Conservation (phyloP, 2,113 vertebrate genomes). For the Neolamprologus devosi region DNA sequence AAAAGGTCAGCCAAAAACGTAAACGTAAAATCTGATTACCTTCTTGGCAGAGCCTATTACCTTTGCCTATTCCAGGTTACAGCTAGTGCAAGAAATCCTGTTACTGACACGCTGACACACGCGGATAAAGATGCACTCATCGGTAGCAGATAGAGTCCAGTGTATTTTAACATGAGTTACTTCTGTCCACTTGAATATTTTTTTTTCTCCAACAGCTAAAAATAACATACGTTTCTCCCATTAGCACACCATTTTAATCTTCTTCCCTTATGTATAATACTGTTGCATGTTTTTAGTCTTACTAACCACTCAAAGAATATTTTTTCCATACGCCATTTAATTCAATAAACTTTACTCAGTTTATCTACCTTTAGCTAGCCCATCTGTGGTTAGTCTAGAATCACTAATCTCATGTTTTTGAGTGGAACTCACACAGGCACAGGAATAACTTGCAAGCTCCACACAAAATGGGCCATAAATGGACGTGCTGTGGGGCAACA, state of each 20-base stretch:
- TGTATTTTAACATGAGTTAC: constrained; percentile 9
- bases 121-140: not conserved
- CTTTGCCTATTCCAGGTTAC: constrained; percentile 48
- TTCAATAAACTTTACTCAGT: not conserved
- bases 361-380: not conserved
- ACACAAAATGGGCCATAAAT: not conserved
- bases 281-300: not conserved
- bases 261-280: not conserved
- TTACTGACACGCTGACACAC: constrained; percentile 23
- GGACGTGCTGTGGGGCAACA: not conserved
- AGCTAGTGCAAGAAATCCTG: constrained; percentile 9
- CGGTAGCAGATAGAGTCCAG: not conserved
- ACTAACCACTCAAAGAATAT: not conserved
- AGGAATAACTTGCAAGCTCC: not conserved
- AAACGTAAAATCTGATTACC: constrained; percentile 25
- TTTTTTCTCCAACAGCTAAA: not conserved
- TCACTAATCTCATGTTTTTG: not conserved
- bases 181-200: not conserved
- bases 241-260: not conserved
- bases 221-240: not conserved
- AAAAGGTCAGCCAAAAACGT: not conserved
- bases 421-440: not conserved
- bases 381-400: not conserved
- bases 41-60: constrained; percentile 48
- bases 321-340: not conserved